Base-by-base conservation (phyloP, 2,113 vertebrate species). In the Catagonus wagneri region DNA sequence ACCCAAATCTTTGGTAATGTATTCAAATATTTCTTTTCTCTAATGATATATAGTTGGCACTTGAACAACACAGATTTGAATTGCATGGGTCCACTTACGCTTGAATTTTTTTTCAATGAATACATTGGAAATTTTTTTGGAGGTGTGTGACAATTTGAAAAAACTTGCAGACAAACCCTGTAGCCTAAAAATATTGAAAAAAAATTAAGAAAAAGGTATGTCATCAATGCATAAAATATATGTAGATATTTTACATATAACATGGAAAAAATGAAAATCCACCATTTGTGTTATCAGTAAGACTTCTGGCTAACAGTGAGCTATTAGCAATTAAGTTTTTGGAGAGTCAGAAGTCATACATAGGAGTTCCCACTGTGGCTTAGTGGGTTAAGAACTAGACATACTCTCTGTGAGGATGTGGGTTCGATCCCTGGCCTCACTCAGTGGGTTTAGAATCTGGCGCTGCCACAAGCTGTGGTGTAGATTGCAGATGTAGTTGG, bases 1-100 rank as follows among this genome's bases (percentile, higher is more conserved):
- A 66, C 99, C 99, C 1, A 98, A 98, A 54, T 98, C 98, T 86
- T 98, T 99, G 98, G 99, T 99, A 98, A 98, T 95, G 94, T 95
- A 86, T 89, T 96, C 94, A 84, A 91, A 29, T 94, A 32, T 89
- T 90, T 95, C 44, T 50, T 63, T 90, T 79, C 34, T 97, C 83
- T 84, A 58, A 72, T 71, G 94, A 32, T 86, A 27, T 54, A 79
- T 14, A 36, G 19, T 79, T 79, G n/a, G 76, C 76, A n/a, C 54
- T 79, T 58, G 76, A 79, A 79, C n/a, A 79, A 23, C 32, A 56
- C n/a, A 7, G 32, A n/a, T 34, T 34, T 56, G 52, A n/a, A 79
- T 6, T 23, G 19, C 32, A 19, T 12, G 22, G 75, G 52, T 32
- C 52, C 75, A 56, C 52, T 4, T 78, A 63, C 1, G 23, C 60